Evolutionary conservation across 2,888 invertebrate species (phyloP).

Genomic region (Lasioglossum figueresi): DNA sequence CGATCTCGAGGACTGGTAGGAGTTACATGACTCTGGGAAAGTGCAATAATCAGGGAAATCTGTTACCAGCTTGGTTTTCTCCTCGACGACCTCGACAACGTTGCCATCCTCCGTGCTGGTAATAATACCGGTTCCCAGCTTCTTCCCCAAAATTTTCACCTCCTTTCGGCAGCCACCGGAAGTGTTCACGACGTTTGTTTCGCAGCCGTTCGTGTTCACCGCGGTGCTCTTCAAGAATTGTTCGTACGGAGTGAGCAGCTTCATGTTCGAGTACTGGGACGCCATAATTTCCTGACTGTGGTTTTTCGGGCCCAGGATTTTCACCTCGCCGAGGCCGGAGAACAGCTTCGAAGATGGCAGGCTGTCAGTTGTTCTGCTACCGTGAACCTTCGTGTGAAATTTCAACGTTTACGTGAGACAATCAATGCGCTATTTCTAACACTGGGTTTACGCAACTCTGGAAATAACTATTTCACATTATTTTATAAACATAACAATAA

Average conservation of each 20-base stretch:
- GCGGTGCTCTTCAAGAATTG: slow-evolving; percentile 72
- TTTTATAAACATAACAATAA: too few species aligned
- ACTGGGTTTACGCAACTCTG: too few species aligned
- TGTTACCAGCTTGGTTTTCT: slow-evolving; percentile 69
- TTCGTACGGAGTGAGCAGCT: slow-evolving; percentile 77
- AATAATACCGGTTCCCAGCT: slow-evolving; percentile 73
- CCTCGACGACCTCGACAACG: slow-evolving; percentile 70
- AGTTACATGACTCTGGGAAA: not conserved
- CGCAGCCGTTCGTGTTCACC: slow-evolving; percentile 59
- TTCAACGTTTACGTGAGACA: not conserved
- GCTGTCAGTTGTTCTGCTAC: slow-evolving; percentile 30
- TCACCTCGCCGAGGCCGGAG: slow-evolving; percentile 67
- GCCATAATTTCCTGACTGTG: slow-evolving; percentile 61
- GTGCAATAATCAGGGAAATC: slow-evolving; percentile 19
- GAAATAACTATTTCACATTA: too few species aligned
- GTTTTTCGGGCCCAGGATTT: slow-evolving; percentile 72
- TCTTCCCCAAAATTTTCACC: slow-evolving; percentile 78
- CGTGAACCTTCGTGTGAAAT: slow-evolving; percentile 38
- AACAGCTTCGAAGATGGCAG: slow-evolving; percentile 53
- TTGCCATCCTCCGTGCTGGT: slow-evolving; percentile 69
- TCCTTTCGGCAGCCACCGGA: slow-evolving; percentile 72
- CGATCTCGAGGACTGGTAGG: not conserved
- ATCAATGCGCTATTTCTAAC: not conserved
- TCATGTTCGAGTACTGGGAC: slow-evolving; percentile 76
- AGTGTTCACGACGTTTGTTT: slow-evolving; percentile 30